Evolutionary conservation across 53 echinoderm and acorn worm species (phyloP).

Genomic region (Zoroaster sp.): DNA sequence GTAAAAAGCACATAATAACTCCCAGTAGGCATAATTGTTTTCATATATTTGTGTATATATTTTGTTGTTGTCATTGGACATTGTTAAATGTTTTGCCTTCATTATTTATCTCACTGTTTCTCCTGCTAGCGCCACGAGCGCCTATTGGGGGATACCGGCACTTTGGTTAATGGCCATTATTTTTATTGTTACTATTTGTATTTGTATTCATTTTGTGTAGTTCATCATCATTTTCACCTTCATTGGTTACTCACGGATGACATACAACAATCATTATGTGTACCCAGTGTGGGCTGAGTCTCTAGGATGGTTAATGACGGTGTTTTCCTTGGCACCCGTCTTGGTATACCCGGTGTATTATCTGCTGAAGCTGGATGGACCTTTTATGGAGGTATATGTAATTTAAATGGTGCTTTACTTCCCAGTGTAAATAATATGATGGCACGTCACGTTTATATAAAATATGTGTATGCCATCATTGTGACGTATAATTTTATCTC

Average conservation of each 20-base stretch:
- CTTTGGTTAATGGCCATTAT: neutral
- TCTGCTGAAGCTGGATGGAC: conserved; percentile 41
- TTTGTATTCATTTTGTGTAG: conserved; percentile 7
- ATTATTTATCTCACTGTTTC: too few relatives aligned
- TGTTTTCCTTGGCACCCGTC: conserved; percentile 58
- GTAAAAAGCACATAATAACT: neutral
- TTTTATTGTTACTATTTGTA: neutral
- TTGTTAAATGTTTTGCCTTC: too few relatives aligned
- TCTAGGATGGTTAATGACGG: conserved; percentile 83
- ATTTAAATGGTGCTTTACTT: too few relatives aligned
- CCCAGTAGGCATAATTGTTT: neutral
- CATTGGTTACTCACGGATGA: conserved; percentile 53
- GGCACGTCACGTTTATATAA: too few relatives aligned
- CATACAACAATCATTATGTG: conserved; percentile 63
- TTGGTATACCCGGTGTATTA: conserved; percentile 57
- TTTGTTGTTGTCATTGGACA: too few relatives aligned
- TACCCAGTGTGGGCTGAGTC: conserved; percentile 76
- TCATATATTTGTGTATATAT: neutral
- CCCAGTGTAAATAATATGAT: too few relatives aligned
- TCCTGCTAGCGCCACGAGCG: too few relatives aligned
- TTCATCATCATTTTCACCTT: conserved; percentile 74
- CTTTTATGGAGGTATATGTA: conserved; percentile 80
- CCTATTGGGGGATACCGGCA: too few relatives aligned
- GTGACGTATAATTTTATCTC: too few relatives aligned
- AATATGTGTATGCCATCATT: too few relatives aligned